Percentiles rank a stretch among this genome's conserved stretches.
These are phyloP conservation scores for Poeciliopsis infans DNA, from an alignment of 2,797 vertebrate species.

Conservation along the genomic window DNA sequence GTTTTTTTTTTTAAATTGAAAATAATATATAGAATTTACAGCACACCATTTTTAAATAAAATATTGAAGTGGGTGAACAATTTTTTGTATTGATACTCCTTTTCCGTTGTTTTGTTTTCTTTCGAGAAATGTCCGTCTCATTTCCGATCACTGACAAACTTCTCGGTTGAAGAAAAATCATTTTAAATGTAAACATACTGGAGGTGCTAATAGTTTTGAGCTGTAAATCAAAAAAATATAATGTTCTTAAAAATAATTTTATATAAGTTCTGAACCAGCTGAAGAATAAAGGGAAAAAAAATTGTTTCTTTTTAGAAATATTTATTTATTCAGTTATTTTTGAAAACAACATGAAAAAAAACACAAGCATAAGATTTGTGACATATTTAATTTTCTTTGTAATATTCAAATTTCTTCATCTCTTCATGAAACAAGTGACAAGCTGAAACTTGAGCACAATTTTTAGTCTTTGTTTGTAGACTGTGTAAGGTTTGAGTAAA, in stretches of 20 bases:
- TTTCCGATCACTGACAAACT: not conserved
- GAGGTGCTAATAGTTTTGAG: not conserved
- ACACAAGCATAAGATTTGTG: not conserved
- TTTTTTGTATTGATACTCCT: not conserved
- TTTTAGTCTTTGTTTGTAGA: not conserved
- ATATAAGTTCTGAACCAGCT: not conserved
- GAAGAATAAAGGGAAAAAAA: not conserved
- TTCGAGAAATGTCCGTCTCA: not conserved
- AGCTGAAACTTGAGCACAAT: not conserved
- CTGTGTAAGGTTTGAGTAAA: not conserved
- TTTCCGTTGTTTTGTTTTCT: not conserved
- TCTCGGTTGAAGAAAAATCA: not conserved
- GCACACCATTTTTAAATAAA: not conserved
- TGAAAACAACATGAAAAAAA: not conserved
- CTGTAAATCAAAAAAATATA: not conserved
- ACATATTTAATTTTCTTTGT: not conserved
- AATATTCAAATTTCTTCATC: not conserved
- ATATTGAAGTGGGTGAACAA: not conserved
- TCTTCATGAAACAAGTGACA: conserved; percentile 10
- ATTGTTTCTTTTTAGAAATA: not conserved
- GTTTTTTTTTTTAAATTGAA: not conserved
- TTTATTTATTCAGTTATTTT: not conserved
- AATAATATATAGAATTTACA: not conserved
- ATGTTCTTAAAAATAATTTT: not conserved
- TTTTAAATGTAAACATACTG: not conserved